phyloP scores from a whole-genome alignment of 2,113 vertebrate species.

The Cyphomyrus plagiostoma region DNA sequence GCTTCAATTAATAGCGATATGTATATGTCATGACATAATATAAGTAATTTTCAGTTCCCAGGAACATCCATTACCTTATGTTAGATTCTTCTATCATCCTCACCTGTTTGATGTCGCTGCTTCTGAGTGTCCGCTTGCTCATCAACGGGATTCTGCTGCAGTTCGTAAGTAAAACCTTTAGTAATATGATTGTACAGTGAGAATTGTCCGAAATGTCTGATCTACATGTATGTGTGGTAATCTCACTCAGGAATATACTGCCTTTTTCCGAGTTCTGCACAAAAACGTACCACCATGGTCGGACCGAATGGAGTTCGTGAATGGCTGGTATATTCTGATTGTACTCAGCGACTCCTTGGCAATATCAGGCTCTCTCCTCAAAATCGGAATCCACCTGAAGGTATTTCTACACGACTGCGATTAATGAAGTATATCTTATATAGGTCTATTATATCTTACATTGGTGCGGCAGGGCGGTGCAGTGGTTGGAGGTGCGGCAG shows the following conservation, averaged over 20 bases:
- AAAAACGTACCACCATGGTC: slow-evolving; percentile 70
- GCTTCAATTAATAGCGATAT: background rate
- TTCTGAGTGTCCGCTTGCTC: slow-evolving; percentile 77
- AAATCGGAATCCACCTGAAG: slow-evolving; percentile 94
- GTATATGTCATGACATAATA: background rate
- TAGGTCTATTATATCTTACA: background rate
- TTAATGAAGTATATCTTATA: background rate
- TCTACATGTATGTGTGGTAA: slow-evolving; percentile 10
- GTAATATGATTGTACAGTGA: background rate
- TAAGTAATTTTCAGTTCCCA: slow-evolving; percentile 60
- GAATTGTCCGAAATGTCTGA: background rate
- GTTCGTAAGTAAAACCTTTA: slow-evolving; percentile 65
- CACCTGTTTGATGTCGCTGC: slow-evolving; percentile 73
- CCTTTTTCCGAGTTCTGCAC: slow-evolving; percentile 66
- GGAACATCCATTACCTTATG: slow-evolving; percentile 73
- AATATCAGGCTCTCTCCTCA: slow-evolving; percentile 76
- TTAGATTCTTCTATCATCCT: slow-evolving; percentile 80
- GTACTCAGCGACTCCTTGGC: slow-evolving; percentile 79
- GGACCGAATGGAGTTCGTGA: slow-evolving; percentile 88
- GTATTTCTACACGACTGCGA: slow-evolving; percentile 42
- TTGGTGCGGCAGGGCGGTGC: background rate
- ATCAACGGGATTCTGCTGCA: slow-evolving; percentile 74
- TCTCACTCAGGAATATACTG: slow-evolving; percentile 73
- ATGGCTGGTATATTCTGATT: slow-evolving; percentile 89
- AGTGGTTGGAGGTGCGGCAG: too few relatives aligned